Evolutionary conservation across 2,888 invertebrate genomes (phyloP).

Genomic region (Oxytorus armatus): DNA sequence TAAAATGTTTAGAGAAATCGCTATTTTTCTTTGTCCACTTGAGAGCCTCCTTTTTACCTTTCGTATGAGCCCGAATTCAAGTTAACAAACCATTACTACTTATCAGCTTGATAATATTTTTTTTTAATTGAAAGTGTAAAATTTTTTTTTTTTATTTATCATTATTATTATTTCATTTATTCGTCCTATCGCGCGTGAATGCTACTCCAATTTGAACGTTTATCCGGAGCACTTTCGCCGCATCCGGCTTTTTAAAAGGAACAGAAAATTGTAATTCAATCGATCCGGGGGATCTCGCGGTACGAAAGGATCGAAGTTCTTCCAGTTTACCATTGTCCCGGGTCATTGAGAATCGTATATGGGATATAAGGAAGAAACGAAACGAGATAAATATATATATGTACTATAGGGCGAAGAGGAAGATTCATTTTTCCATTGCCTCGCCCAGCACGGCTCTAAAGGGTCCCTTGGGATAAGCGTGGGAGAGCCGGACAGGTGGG

Average conservation of each 20-base stretch:
- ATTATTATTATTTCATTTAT: slow-evolving; percentile 36
- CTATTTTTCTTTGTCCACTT: no score
- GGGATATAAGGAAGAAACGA: slow-evolving; percentile 58
- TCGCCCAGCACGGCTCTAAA: slow-evolving; percentile 56
- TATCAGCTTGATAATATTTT: no score
- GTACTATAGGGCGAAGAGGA: slow-evolving; percentile 46
- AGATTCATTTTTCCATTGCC: slow-evolving; percentile 74
- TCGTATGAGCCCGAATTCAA: background rate
- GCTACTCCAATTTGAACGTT: slow-evolving; percentile 35
- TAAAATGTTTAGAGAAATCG: no score
- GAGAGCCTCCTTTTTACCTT: no score
- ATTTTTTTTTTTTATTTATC: no score
- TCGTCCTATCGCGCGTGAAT: slow-evolving; percentile 6
- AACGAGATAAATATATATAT: slow-evolving; percentile 61
- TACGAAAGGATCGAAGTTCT: slow-evolving; percentile 65
- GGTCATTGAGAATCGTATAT: slow-evolving; percentile 39
- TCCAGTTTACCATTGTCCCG: slow-evolving; percentile 64
- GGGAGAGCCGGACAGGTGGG: slow-evolving; percentile 83
- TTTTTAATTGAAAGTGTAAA: no score
- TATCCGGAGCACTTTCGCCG: slow-evolving; percentile 58
- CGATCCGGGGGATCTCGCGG: slow-evolving; percentile 67
- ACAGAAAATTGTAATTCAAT: slow-evolving; percentile 73
- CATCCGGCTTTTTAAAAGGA: slow-evolving; percentile 60
- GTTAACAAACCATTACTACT: background rate
- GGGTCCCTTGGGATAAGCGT: slow-evolving; percentile 76